Conservation (phyloP, 2,797 vertebrate genomes). For the Squalus acanthias region DNA sequence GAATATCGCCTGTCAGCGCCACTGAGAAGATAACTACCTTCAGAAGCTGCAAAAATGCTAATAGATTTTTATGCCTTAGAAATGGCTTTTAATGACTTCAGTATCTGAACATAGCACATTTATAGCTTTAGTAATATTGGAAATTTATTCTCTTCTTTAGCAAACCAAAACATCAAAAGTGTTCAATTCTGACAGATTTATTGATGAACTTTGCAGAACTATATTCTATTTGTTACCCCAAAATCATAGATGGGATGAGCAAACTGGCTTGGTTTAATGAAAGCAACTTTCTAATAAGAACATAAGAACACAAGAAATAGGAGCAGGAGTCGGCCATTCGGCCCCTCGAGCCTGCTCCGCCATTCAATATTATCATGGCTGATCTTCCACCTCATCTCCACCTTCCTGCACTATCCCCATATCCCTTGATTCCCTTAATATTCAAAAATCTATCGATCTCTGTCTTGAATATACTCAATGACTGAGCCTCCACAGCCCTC, state of each 20-base stretch:
- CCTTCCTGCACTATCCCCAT: too few relatives aligned
- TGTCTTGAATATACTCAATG: too few relatives aligned
- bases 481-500: too few relatives aligned
- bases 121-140: too few relatives aligned
- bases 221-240: neutral
- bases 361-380: too few relatives aligned
- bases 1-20: neutral
- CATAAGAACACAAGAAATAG: too few relatives aligned
- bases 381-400: too few relatives aligned
- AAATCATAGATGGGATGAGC: neutral
- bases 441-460: too few relatives aligned
- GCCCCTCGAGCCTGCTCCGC: too few relatives aligned
- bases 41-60: neutral
- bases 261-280: neutral
- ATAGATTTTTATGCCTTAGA: neutral
- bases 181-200: constrained; percentile 14
- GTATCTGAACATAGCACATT: neutral
- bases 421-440: too few relatives aligned
- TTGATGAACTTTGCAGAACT: neutral
- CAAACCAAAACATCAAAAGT: neutral
- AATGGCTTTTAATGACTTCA: constrained; percentile 22
- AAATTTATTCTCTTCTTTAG: neutral
- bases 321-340: too few relatives aligned
- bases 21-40: constrained; percentile 29
- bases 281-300: neutral